Base-by-base conservation (phyloP, 2,888 invertebrate genomes). In the Leptopilina syphax region DNA sequence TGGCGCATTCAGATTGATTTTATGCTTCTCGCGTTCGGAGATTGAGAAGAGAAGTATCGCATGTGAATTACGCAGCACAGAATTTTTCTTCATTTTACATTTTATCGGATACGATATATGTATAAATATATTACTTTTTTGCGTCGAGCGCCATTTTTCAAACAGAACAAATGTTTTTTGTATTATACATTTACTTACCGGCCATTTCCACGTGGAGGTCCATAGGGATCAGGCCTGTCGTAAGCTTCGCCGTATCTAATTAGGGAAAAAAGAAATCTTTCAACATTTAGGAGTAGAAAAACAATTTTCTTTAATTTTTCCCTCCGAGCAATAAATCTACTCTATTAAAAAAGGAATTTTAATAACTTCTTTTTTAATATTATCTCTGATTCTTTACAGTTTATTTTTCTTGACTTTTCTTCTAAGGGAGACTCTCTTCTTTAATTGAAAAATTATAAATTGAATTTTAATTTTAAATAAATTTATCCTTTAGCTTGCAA, bases 221-320 rank as follows among this genome's bases (percentile, higher is more conserved):
- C 91, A 81, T 92, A 92, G 12, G 91, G 89, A 81, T 92, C 92
- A 84, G 91, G 86, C 88, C 92, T 89, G 83, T 92, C 92, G 84
- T 92, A 92, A 79, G 88, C 89, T 82, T 92, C 92, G 50, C 89
- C 87, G 84, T 92, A 92, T 79, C 92, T 92, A 80, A 24, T 88
- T 73, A 24, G 18, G 12, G 5, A 63, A 65, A 77, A 27, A 27
- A 65, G 47, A 18, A n/a, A 60, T 60, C 6, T 60, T 60, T 60
- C 18, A 60, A 73, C 8, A 27, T 50, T 73, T 54, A 27, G 44
- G 44, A 44, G 44, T 18, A n/a, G 18, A 18, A 54, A 70, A 13
- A 44, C 6, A 44, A 44, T 8, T 44, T 44, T 7, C 7, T 44
- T 7, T 44, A 44, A 44, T 44, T 44, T 44, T 44, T 41, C 41